Base-by-base conservation (phyloP, 2,888 invertebrate species). In the Luffia ferchaultella region DNA sequence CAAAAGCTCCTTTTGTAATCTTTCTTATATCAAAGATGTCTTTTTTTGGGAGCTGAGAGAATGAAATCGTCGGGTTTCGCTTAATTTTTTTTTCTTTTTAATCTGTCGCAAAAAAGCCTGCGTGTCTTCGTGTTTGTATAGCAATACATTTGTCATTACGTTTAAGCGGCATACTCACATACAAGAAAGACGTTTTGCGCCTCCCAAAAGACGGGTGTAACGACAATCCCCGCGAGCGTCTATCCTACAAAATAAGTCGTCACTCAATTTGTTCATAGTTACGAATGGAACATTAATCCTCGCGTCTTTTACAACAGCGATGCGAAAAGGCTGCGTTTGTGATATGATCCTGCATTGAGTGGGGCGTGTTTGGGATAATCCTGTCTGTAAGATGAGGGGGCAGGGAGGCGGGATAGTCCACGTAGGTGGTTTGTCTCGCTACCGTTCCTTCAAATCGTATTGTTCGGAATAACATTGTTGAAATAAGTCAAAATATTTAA, bases 251-350 rank as follows among this genome's bases (percentile, higher is more conserved):
- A 67, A 69, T 67, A 71, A 67, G 62, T 62, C 61, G 56, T 52
- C 52, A 60, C 68, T 69, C 82, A 74, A 80, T 82, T 79, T 72
- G 75, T 72, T 71, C 65, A 65, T 64, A 62, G 73, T 82, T 78
- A 73, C 41, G 67, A 59, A 62, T 60, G 64, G 58, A 56, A 60
- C 52, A 54, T 53, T 74, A 75, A 77, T 77, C 73, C 64, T 57
- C 58, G 57, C 60, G 54, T 62, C 61, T 59, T 53, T 58, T 59
- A 67, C 68, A 67, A 68, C 67, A 60, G 66, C 58, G 16, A 20
- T 60, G 63, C 67, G 68, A 69, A 72, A 68, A 68, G 66, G 59
- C 62, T 58, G 62, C 58, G 62, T 62, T 59, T 61, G 45, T 18
- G 30, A 30, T 12, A 12, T 12, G 30, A 30, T 30, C 30, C 30